Percentiles rank a stretch among this genome's conserved stretches.
phyloP scores from a whole-genome alignment of 2,797 vertebrate genomes.

The Myotis pilosus region DNA sequence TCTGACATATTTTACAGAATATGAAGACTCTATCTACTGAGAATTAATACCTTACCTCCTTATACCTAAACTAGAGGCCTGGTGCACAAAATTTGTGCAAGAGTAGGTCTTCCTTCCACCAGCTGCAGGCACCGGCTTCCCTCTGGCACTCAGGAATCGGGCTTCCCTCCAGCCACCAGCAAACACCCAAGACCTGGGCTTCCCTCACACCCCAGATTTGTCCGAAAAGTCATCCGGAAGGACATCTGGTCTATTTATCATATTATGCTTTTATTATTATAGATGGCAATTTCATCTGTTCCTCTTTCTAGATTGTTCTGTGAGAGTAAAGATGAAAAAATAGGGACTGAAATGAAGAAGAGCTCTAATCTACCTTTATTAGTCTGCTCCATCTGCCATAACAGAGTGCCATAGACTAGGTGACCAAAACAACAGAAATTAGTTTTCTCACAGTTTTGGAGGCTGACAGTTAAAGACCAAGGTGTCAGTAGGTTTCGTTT shows the following conservation, averaged over 20 bases:
- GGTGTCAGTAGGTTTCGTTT: neutral
- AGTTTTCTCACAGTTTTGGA: neutral
- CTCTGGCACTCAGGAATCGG: no score
- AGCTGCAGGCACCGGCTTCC: no score
- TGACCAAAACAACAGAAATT: neutral
- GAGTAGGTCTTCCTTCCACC: no score
- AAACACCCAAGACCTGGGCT: no score
- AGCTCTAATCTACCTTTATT: neutral
- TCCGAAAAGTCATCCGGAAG: no score
- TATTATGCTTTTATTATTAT: no score
- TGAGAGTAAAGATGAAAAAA: neutral
- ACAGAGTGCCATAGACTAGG: accelerated
- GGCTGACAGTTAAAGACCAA: neutral
- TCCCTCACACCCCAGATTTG: no score
- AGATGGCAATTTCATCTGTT: neutral
- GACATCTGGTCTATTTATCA: no score
- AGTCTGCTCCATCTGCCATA: accelerated
- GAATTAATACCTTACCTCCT: neutral
- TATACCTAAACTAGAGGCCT: neutral
- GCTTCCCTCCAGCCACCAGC: no score
- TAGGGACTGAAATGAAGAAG: neutral
- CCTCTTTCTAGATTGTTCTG: neutral
- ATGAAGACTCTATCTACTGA: neutral
- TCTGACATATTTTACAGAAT: neutral
- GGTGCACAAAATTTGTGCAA: no score